Base-by-base conservation (phyloP, 2,797 vertebrate species). In the Lacerta viridis region DNA sequence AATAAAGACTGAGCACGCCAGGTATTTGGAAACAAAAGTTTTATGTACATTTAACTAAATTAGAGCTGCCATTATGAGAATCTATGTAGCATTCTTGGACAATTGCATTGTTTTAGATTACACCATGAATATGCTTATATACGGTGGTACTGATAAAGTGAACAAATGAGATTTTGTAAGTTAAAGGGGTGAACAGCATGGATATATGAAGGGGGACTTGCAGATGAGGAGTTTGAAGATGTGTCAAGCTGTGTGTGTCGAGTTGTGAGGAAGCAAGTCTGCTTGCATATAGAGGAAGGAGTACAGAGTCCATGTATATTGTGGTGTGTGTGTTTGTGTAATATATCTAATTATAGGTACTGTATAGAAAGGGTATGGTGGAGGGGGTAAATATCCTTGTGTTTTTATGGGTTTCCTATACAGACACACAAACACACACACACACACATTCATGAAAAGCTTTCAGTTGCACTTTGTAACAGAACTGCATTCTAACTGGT, bases 11-110 rank as follows among this genome's bases (percentile, higher is more conserved):
- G 41, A 59, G n/a, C 29, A 82, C 69, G 69, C 36, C 69, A 8
- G 76, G 20, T 59, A 43, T 20, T 92, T 90, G 88, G 64, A 87
- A 86, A 80, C 4, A 25, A 11, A 55, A 85, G 33, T 84, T 4
- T 50, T 39, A 27, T 83, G 10, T 43, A 29, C 78, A 84, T 41
- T 64, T 59, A 89, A 20, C 83, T 87, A 46, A 74, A 74, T 92
- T 55, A 85, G 79, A 20, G 10, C 8, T 74, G 36, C 55, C 4
- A 1, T 1, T 90, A 87, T 91, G 89, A 39, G 85, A 2, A 9
- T 50, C 84, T 61, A 83, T 75, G 9, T 74, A 29, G 13, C 20
- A 59, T 59, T 13, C 11, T 41, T 41, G 25, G 1, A 61, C 36
- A 85, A 29, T 76, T 85, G 36, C 55, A 10, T 10, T 27, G 33